These are phyloP conservation scores for Scarus forsteni DNA, from an alignment of 2,797 vertebrate species.

Conservation along the genomic window DNA sequence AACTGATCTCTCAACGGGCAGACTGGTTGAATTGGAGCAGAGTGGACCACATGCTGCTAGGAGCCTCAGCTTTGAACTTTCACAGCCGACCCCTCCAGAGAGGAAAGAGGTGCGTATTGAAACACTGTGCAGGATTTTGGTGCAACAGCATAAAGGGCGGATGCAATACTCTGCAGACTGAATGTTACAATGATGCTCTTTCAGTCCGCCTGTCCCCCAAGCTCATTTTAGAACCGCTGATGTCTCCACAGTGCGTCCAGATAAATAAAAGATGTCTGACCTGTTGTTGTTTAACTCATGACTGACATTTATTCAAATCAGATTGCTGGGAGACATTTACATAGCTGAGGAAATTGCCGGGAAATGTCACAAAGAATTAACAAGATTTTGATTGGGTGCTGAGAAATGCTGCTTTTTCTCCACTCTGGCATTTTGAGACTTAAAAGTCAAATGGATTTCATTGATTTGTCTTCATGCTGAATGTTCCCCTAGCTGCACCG, in stretches of 20 bases:
- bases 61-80: conserved; percentile 68
- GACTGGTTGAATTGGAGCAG: conserved; percentile 38
- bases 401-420: conserved; percentile 62
- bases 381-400: conserved; percentile 68
- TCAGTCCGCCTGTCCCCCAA: conserved; percentile 11
- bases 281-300: conserved; percentile 73
- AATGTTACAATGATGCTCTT: conserved; percentile 3
- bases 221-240: conserved; percentile 56
- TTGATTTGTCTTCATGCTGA: conserved; percentile 76
- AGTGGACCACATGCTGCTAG: conserved; percentile 60
- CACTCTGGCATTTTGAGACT: conserved; percentile 78
- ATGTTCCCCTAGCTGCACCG: conserved; percentile 49
- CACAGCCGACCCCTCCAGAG: conserved; percentile 50
- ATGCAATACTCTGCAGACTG: conserved; percentile 3
- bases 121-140: conserved; percentile 37
- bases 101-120: conserved; percentile 40
- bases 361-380: conserved; percentile 86
- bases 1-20: conserved; percentile 44
- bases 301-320: conserved; percentile 86
- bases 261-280: conserved; percentile 57
- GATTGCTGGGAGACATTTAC: conserved; percentile 82
- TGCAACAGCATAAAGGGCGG: conserved; percentile 29
- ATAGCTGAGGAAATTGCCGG: conserved; percentile 80
- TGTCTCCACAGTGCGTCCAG: conserved; percentile 52
- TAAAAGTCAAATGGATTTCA: conserved; percentile 81